Base-by-base conservation (phyloP, 2,888 invertebrate genomes). In the Cephus rjabovi region DNA sequence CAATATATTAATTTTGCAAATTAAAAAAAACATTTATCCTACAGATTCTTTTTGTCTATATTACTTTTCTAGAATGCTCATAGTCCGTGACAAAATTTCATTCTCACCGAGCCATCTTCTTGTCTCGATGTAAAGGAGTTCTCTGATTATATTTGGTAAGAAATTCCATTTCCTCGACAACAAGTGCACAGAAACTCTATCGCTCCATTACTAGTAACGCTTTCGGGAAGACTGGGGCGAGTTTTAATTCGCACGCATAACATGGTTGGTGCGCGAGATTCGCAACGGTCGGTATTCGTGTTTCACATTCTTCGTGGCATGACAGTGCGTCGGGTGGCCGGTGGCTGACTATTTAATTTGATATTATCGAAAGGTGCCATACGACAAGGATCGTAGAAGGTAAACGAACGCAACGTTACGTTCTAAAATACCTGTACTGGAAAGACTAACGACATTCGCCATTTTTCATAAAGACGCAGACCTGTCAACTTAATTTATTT, bases 231-330 rank as follows among this genome's bases (percentile, higher is more conserved):
- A 23, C 9, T 2, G 2, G 56, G 75, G 70, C 69, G 81, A 81
- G 79, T 81, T 81, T 79, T 78, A 78, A 79, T 79, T 79, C 75
- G 79, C 81, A 76, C 79, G 70, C 77, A 71, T 75, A 77, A 69
- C 76, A 81, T 80, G 81, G 75, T 69, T 37, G 79, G 75, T 80
- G 79, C 81, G 81, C 79, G 77, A 76, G 79, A 78, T 81, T 79
- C 80, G 81, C 81, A 76, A 75, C 79, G 82, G 79, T 80, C 80
- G 83, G 83, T 79, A 82, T 81, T 81, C 79, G 79, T 81, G 83
- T 79, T 79, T 79, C 76, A 80, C 83, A 83, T 83, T 84, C 84
- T 80, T 80, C 81, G 76, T 80, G 81, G 78, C 79, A 80, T 77
- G 81, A 75, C 76, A 73, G 71, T 75, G 76, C 75, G 70, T 76